These are phyloP conservation scores for Andrena hattorfiana DNA, from an alignment of 2,888 invertebrate genomes.

Conservation along the genomic window DNA sequence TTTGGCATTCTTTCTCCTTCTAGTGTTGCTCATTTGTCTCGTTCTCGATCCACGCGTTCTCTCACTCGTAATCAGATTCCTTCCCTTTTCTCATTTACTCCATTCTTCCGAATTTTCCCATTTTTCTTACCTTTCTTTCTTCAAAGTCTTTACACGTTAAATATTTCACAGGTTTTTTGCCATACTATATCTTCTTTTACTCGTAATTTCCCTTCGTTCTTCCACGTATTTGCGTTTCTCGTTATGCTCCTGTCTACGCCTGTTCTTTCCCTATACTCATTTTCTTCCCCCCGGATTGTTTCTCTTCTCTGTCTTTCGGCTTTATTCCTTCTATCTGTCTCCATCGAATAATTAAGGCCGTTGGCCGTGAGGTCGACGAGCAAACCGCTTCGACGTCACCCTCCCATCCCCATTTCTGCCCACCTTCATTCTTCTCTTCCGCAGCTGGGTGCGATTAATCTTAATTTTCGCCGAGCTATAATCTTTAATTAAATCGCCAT, in stretches of 20 bases:
- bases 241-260: background rate
- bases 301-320: constrained; percentile 29
- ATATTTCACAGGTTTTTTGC: constrained; percentile 1
- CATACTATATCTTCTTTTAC: background rate
- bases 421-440: constrained; percentile 49
- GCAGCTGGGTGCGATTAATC: constrained; percentile 80
- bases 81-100: background rate
- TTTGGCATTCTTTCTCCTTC: constrained; percentile 40
- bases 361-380: constrained; percentile 66
- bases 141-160: background rate
- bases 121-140: background rate
- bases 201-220: background rate
- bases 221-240: background rate
- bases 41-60: background rate
- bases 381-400: constrained; percentile 56
- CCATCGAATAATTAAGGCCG: constrained; percentile 78
- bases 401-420: constrained; percentile 4
- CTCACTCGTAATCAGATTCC: constrained; percentile 6
- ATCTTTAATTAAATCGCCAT: constrained; percentile 85
- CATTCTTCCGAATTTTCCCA: constrained; percentile 17
- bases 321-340: constrained; percentile 40
- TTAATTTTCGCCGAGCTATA: constrained; percentile 83
- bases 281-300: background rate
- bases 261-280: constrained; percentile 2
- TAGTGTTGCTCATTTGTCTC: constrained; percentile 5